phyloP scores from a whole-genome alignment of 2,797 vertebrate species.

The Gastrophryne carolinensis region DNA sequence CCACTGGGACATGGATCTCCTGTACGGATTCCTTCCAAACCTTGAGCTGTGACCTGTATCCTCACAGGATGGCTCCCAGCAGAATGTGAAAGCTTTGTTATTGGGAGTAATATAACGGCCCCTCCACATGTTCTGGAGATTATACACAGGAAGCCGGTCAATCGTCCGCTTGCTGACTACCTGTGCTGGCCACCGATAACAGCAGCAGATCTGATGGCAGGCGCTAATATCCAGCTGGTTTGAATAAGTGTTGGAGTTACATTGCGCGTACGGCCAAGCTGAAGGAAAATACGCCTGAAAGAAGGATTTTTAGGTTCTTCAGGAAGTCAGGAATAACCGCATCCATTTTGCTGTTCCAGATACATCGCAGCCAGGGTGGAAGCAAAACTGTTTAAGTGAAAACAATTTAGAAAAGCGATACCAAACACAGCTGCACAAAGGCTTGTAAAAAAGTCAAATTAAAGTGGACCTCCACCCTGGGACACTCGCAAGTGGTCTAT shows the following conservation, averaged over 20 bases:
- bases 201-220: slow-evolving; percentile 56
- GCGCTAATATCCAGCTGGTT: slow-evolving; percentile 66
- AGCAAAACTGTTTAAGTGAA: slow-evolving; percentile 54
- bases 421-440: slow-evolving; percentile 37
- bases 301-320: slow-evolving; percentile 54
- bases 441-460: too few relatives aligned
- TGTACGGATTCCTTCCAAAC: slow-evolving; percentile 70
- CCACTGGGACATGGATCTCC: slow-evolving; percentile 72
- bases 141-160: slow-evolving; percentile 60
- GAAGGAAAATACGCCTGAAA: slow-evolving; percentile 54
- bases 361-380: slow-evolving; percentile 38
- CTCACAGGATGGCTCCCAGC: slow-evolving; percentile 74
- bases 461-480: too few relatives aligned
- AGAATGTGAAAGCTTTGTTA: slow-evolving; percentile 75
- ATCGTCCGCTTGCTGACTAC: slow-evolving; percentile 76
- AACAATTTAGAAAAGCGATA: slow-evolving; percentile 32
- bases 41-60: slow-evolving; percentile 90
- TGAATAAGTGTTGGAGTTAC: slow-evolving; percentile 66
- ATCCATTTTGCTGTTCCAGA: slow-evolving; percentile 41
- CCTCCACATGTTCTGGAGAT: slow-evolving; percentile 85
- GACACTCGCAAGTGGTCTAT: too few relatives aligned
- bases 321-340: slow-evolving; percentile 49
- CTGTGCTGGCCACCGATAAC: slow-evolving; percentile 74
- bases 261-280: slow-evolving; percentile 60
- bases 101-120: slow-evolving; percentile 77